Conservation (phyloP, 2,888 invertebrate species). For the Phalera bucephala region DNA sequence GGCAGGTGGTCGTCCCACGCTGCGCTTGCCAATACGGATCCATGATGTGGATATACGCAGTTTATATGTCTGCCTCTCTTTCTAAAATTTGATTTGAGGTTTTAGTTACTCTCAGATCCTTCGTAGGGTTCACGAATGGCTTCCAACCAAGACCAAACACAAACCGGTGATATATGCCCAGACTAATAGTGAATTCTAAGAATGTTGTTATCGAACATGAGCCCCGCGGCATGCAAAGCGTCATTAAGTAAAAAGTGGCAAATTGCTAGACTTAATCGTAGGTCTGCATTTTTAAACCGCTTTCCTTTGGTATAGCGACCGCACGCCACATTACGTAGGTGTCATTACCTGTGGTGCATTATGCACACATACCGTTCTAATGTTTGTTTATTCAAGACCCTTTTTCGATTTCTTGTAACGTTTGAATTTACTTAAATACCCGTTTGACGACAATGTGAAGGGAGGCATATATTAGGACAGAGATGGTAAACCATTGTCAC, state of each 20-base stretch:
- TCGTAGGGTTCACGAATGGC: too few relatives aligned
- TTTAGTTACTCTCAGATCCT: too few relatives aligned
- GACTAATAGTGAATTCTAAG: slow-evolving; percentile 42
- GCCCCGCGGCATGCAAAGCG: slow-evolving; percentile 38
- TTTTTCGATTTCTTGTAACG: not conserved
- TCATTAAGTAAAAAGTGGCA: slow-evolving; percentile 46
- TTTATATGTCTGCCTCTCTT: too few relatives aligned
- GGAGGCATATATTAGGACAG: too few relatives aligned
- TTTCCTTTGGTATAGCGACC: slow-evolving; percentile 28
- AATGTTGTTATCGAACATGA: slow-evolving; percentile 30
- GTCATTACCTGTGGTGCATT: slow-evolving; percentile 21
- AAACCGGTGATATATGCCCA: slow-evolving; percentile 12
- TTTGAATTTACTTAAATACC: too few relatives aligned
- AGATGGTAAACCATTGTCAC: too few relatives aligned
- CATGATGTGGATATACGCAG: too few relatives aligned
- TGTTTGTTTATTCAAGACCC: slow-evolving; percentile 18
- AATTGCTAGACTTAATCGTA: slow-evolving; percentile 52
- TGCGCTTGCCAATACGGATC: too few relatives aligned
- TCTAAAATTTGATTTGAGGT: too few relatives aligned
- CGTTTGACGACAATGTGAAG: too few relatives aligned
- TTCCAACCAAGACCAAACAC: too few relatives aligned
- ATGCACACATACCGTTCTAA: slow-evolving; percentile 13
- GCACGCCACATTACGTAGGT: slow-evolving; percentile 24
- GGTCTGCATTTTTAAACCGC: slow-evolving; percentile 45
- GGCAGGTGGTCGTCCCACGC: too few relatives aligned